Conservation (phyloP, 2,797 vertebrate species). For the Amazona ochrocephala region DNA sequence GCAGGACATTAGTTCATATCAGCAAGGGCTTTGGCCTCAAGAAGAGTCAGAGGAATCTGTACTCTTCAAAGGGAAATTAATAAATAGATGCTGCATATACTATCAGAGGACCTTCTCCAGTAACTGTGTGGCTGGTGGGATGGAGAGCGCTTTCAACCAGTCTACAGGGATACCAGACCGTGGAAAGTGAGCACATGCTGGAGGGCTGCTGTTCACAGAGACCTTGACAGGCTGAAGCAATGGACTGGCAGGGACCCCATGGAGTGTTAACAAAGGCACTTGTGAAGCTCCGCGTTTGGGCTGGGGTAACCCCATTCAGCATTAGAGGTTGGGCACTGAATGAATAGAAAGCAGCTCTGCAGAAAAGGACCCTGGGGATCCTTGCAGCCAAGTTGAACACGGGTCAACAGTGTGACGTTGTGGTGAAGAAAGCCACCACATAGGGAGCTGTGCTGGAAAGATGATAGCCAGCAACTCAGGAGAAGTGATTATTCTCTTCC, state of each 20-base stretch:
- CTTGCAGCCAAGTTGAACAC: conserved; percentile 7
- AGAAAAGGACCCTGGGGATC: neutral
- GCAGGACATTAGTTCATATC: neutral
- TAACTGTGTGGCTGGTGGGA: neutral
- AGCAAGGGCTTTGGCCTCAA: neutral
- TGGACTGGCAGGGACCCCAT: neutral
- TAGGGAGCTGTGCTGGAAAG: conserved; percentile 22
- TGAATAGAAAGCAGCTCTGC: conserved; percentile 8
- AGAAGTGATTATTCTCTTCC: neutral
- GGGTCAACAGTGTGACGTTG: conserved; percentile 41
- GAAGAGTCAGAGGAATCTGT: neutral
- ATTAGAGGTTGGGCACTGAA: neutral
- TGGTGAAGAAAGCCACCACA: neutral
- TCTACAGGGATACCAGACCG: neutral
- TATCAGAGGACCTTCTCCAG: neutral
- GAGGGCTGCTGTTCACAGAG: neutral
- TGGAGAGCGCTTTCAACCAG: neutral
- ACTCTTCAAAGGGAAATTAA: neutral
- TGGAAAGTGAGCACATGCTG: neutral
- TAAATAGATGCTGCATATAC: neutral
- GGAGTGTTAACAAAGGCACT: neutral
- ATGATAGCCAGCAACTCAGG: neutral
- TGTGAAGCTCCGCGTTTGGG: neutral
- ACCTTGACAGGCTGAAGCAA: neutral
- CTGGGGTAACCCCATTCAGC: neutral